Evolutionary conservation across 2,113 vertebrate species (phyloP).

Genomic region (Uropsilus gracilis): DNA sequence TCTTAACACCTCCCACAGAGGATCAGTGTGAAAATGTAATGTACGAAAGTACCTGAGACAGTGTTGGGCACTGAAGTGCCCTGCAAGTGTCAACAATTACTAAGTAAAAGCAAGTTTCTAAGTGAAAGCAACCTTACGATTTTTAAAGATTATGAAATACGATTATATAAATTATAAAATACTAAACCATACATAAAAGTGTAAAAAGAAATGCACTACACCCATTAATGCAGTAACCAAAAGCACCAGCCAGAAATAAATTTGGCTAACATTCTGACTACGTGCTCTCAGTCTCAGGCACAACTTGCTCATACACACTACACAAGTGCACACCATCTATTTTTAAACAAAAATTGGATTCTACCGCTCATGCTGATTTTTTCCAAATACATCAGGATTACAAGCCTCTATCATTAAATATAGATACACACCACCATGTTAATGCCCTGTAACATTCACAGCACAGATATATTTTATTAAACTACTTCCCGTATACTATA

Average conservation of each 20-base stretch:
- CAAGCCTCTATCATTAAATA: conserved; percentile 29
- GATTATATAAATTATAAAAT: background rate
- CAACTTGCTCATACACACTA: background rate
- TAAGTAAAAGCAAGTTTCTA: background rate
- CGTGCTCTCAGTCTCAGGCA: background rate
- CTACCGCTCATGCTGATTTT: background rate
- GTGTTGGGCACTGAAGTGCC: background rate
- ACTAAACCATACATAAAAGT: background rate
- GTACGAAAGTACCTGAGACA: background rate
- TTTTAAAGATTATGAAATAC: background rate
- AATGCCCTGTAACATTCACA: background rate
- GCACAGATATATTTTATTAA: conserved; percentile 4
- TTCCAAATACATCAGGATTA: background rate
- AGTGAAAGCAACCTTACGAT: background rate
- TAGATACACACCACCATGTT: background rate
- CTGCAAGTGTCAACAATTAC: background rate
- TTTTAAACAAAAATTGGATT: conserved; percentile 52
- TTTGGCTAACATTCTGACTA: background rate
- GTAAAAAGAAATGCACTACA: background rate
- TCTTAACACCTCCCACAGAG: background rate
- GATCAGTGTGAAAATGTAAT: background rate
- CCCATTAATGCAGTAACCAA: background rate
- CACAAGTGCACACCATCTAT: background rate
- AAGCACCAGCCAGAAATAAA: background rate
- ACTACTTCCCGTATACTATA: background rate